Base-by-base conservation (phyloP, 2,797 vertebrate genomes). In the Monodelphis domestica region DNA sequence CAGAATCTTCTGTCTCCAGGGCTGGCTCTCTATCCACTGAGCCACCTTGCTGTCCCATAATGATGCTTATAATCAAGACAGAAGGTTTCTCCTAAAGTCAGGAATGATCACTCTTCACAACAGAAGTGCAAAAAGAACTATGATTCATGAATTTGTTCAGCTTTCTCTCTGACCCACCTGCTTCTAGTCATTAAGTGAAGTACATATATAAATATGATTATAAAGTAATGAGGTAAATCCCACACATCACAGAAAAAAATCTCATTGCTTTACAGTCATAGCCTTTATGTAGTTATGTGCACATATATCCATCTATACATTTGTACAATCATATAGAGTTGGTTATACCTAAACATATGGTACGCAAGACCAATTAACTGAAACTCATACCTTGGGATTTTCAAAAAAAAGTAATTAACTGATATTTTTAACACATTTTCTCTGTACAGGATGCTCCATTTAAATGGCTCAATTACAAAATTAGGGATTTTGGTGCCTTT, bases 341-440 rank as follows among this genome's bases (percentile, higher is more conserved):
- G 93, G 95, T 96, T 93, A 96, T 96, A 92, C 95, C 97, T 97
- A 97, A 97, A 97, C 97, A 97, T 97, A 97, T 97, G 96, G 95
- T 97, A 96, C 97, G 96, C 97, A 97, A 97, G 96, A 97, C 97
- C 94, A 54, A 97, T 97, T 97, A 97, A 97, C 96, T 97, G 97
- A 97, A 96, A 97, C 97, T 97, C 97, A 97, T 95, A 94, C 87
- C 88, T 91, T 95, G 97, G 95, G 97, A 97, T 96, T 97, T 89
- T 96, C 91, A 97, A 97, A 97, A 95, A 97, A 97, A 97, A 97
- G 97, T 97, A 97, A 97, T 97, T 97, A 97, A 97, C 97, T 97
- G 97, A 89, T 97, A 97, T 97, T 97, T 97, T 97, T 97, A 97
- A 97, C 97, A 95, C 97, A 93, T 91, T 96, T 97, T 97, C 97